phyloP scores from a whole-genome alignment of 2,113 vertebrate species.

The Pelmatolapia mariae region DNA sequence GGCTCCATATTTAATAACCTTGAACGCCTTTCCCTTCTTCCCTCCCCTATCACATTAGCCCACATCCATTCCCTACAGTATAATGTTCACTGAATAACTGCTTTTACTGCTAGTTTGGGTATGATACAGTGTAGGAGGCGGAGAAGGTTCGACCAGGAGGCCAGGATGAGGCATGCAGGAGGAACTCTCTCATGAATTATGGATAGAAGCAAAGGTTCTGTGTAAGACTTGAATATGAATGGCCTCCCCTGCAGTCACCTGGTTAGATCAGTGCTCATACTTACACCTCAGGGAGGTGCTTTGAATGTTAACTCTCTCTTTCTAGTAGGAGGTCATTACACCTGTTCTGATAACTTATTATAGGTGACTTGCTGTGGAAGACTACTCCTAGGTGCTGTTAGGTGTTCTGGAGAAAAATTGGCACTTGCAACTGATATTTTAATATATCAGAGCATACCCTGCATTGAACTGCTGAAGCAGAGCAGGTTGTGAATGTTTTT shows the following conservation, averaged over 20 bases:
- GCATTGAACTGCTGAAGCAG: background rate
- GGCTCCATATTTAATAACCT: slow-evolving; percentile 20
- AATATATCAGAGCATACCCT: background rate
- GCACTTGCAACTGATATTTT: background rate
- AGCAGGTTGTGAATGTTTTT: background rate
- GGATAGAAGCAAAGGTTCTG: slow-evolving; percentile 37
- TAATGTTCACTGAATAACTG: slow-evolving; percentile 40
- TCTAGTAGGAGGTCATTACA: slow-evolving; percentile 4
- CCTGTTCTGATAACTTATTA: slow-evolving; percentile 19
- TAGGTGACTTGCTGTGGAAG: background rate
- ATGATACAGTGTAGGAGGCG: slow-evolving; percentile 13
- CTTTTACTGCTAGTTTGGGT: slow-evolving; percentile 29
- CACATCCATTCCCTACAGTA: background rate
- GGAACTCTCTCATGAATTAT: slow-evolving; percentile 54
- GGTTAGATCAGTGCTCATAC: slow-evolving; percentile 39
- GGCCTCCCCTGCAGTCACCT: slow-evolving; percentile 55
- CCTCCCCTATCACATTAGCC: background rate
- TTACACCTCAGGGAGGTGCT: slow-evolving; percentile 34
- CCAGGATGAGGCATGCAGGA: slow-evolving; percentile 24
- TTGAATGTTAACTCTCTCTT: slow-evolving; percentile 41
- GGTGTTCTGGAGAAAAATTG: background rate
- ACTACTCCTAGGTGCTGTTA: background rate
- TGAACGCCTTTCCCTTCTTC: background rate
- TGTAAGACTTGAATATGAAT: slow-evolving; percentile 59
- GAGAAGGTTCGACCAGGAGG: slow-evolving; percentile 4